These are phyloP conservation scores for Trochalopteron elliotii DNA, from an alignment of 2,113 vertebrate genomes.

Conservation along the genomic window DNA sequence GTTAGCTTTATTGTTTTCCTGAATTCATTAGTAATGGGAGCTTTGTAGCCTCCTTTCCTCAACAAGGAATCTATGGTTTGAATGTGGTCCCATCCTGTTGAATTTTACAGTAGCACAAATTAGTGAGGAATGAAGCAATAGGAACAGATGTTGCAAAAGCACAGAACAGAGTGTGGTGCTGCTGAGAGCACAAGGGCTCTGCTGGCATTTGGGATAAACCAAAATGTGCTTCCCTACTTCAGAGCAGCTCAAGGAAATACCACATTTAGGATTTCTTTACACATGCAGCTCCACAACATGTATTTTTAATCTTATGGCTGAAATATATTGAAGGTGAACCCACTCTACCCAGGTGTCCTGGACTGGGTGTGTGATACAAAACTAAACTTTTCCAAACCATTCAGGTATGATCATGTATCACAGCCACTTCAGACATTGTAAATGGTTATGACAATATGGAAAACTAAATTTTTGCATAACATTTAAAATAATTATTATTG, in stretches of 20 bases:
- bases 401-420: neutral
- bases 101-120: slow-evolving; percentile 46
- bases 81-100: slow-evolving; percentile 99
- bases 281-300: neutral
- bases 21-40: slow-evolving; percentile 99
- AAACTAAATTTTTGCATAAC: neutral
- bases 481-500: neutral
- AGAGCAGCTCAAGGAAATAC: neutral
- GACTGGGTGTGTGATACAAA: neutral
- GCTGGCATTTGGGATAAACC: neutral
- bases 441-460: neutral
- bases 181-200: neutral
- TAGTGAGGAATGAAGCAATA: neutral
- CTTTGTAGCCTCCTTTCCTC: slow-evolving; percentile 99
- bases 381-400: neutral
- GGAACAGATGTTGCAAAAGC: neutral
- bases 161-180: neutral
- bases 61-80: slow-evolving; percentile 99
- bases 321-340: neutral
- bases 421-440: neutral
- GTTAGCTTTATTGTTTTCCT: slow-evolving; percentile 99
- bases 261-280: neutral
- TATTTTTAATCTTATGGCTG: neutral
- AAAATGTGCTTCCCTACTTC: neutral
- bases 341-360: neutral